Base-by-base conservation (phyloP, 2,888 invertebrate genomes). In the Trissoscelio sp. region DNA sequence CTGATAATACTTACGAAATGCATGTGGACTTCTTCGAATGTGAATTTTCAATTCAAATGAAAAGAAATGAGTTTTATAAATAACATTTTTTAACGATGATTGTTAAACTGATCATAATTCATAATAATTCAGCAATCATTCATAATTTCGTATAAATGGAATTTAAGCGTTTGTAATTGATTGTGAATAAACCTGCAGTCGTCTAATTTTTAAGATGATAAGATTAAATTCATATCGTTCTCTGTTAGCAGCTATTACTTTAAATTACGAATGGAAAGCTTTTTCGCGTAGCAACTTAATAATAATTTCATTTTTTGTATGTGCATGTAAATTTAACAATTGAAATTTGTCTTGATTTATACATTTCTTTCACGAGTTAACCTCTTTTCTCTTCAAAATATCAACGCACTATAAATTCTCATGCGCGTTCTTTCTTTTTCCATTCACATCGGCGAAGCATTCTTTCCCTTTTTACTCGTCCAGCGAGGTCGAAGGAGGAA, bases 401-500 rank as follows among this genome's bases (percentile, higher is more conserved):
- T 77, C 72, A 73, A 81, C 69, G 81, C 69, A 64, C 69, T 67
- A 81, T 81, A 78, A 81, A 81, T 81, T 81, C 46, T 74, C 69
- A 42, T 67, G 48, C 57, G 16, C 60, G 20, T 53, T 79, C 72
- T 60, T 79, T 69, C 73, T 67, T 78, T 72, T 81, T 60, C 72
- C 51, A 70, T 75, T 57, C 80, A 64, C 70, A 74, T 58, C 39
- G 42, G 42, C n/a, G 62, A 34, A 73, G 79, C 55, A 78, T 70
- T 78, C 62, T 62, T 78, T 78, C 39, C 70, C 70, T 62, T 81
- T 81, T 77, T 78, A 67, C 75, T 67, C 67, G 57, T 66, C 42
- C 48, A 72, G 57, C 48, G 51, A 51, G 81, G 70, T 51, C 72
- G 66, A 81, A 81, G 73, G 55, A 69, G 39, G 69, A 77, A 77